These are phyloP conservation scores for Poeciliopsis occidentalis DNA, from an alignment of 2,113 vertebrate genomes.

Conservation along the genomic window DNA sequence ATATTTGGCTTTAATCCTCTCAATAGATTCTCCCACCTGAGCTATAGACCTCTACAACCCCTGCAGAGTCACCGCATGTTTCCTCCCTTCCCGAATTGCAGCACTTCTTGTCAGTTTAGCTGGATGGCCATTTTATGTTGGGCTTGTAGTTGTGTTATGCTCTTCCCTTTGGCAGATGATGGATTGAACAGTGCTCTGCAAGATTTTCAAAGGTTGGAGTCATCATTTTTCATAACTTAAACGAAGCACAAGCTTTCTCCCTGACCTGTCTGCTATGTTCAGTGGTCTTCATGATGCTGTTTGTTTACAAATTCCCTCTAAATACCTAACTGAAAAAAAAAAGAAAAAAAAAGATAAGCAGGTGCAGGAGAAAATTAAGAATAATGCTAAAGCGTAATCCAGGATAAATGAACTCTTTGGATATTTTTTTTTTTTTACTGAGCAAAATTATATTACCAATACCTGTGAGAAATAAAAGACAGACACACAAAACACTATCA, in stretches of 20 bases:
- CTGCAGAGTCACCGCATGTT: neutral
- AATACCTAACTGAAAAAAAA: too few species aligned
- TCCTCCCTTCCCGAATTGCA: neutral
- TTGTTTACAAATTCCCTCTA: neutral
- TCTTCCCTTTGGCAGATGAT: neutral
- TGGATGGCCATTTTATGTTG: neutral
- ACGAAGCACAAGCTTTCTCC: neutral
- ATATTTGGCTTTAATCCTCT: too few species aligned
- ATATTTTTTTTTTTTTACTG: neutral
- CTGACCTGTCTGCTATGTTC: neutral
- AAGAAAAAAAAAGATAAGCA: too few species aligned
- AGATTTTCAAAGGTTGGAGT: neutral
- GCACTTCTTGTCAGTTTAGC: neutral
- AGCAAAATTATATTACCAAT: neutral
- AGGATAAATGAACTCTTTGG: neutral
- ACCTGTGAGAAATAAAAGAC: neutral
- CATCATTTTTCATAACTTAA: neutral
- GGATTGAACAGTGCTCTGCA: neutral
- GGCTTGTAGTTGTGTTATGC: too few species aligned
- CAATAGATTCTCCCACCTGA: neutral
- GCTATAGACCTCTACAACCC: neutral
- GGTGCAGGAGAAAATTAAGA: neutral
- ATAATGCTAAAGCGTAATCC: neutral
- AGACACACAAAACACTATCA: slow-evolving; percentile 36
- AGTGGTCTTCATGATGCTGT: neutral